phyloP scores from a whole-genome alignment of 92 coral and sea anemone genomes.

The Palythoa grandiflora region DNA sequence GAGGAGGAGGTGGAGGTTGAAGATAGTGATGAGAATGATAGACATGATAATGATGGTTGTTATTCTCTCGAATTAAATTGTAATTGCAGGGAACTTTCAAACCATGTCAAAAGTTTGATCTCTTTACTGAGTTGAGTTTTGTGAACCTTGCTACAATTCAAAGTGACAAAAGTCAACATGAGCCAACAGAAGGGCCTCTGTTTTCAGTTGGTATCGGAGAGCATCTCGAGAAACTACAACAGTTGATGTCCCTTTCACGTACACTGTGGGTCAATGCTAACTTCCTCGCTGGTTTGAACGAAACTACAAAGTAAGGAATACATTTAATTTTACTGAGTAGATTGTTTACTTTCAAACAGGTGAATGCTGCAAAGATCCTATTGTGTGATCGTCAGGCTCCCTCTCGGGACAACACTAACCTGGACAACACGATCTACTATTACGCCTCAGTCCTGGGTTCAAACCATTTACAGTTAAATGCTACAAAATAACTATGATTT shows the following conservation, averaged over 20 bases:
- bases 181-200: slow-evolving; percentile 48
- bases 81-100: not conserved
- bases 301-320: slow-evolving; percentile 57
- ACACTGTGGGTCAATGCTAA: slow-evolving; percentile 84
- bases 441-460: no score
- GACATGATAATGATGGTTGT: no score
- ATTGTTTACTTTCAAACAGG: no score
- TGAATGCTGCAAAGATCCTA: no score
- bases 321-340: no score
- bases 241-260: slow-evolving; percentile 57
- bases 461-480: no score
- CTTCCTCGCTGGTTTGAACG: slow-evolving; percentile 51
- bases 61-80: not conserved
- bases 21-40: no score
- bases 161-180: not conserved
- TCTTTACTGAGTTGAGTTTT: slow-evolving; percentile 19
- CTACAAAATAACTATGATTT: no score
- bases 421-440: no score
- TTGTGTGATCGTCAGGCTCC: no score
- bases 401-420: no score
- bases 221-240: slow-evolving; percentile 72
- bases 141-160: not conserved
- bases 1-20: no score
- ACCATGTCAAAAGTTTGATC: not conserved
- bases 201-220: slow-evolving; percentile 60